These are phyloP conservation scores for Tadarida brasiliensis DNA, from an alignment of 2,797 vertebrate genomes.

Conservation along the genomic window DNA sequence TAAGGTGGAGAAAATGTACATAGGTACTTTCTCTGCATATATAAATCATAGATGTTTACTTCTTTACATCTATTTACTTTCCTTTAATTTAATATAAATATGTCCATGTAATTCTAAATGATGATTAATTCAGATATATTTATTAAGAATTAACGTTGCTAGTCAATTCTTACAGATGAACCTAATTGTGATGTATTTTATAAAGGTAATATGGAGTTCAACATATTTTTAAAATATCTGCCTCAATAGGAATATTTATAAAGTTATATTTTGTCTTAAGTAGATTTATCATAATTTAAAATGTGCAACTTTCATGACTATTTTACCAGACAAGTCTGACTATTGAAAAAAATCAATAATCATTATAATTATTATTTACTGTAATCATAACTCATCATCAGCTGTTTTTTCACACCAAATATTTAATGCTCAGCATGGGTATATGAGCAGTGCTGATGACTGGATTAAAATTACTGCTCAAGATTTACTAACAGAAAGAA, in stretches of 20 bases:
- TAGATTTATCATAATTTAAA: conserved; percentile 59
- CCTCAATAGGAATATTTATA: neutral
- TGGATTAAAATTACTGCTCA: conserved; percentile 77
- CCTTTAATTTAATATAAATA: neutral
- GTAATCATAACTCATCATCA: conserved; percentile 80
- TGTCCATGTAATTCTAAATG: neutral
- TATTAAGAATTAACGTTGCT: conserved; percentile 19
- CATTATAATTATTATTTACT: conserved; percentile 84
- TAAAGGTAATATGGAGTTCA: neutral
- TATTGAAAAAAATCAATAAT: conserved; percentile 81
- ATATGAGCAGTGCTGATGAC: conserved; percentile 70
- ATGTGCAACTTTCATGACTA: neutral
- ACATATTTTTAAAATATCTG: neutral
- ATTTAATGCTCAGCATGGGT: conserved; percentile 73
- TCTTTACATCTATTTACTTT: neutral
- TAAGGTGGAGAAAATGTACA: neutral
- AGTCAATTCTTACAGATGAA: neutral
- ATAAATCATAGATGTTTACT: neutral
- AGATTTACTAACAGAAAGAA: conserved; percentile 63
- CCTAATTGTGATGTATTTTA: neutral
- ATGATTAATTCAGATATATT: conserved; percentile 5
- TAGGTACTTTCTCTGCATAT: neutral
- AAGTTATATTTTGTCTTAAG: conserved; percentile 40
- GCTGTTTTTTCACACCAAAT: conserved; percentile 78
- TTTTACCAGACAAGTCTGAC: conserved; percentile 59